A percentile compares a stretch with the other conserved stretches of the same genome.
These are phyloP conservation scores for Hafferia zeledoni DNA, from an alignment of 2,797 vertebrate species.

Conservation along the genomic window DNA sequence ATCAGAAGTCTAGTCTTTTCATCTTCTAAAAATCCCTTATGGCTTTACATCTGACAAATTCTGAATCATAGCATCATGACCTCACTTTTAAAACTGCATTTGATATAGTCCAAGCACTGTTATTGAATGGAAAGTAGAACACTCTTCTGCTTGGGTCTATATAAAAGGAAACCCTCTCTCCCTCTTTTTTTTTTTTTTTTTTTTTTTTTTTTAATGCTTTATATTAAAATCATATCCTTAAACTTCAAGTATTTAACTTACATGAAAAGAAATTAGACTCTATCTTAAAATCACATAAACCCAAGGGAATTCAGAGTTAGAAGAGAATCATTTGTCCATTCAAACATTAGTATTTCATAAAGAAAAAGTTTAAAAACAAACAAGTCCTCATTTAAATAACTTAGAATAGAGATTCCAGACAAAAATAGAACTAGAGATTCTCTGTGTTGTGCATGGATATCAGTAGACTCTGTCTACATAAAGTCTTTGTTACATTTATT, in stretches of 20 bases:
- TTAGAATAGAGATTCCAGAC: neutral
- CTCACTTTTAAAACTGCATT: slow-evolving; percentile 63
- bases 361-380: neutral
- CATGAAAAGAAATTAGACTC: neutral
- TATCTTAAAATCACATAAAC: neutral
- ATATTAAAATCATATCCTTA: neutral
- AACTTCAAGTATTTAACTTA: slow-evolving; percentile 1
- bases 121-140: slow-evolving; percentile 49
- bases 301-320: neutral
- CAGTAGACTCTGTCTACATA: neutral
- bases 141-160: neutral
- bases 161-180: neutral
- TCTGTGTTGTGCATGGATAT: neutral
- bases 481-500: neutral
- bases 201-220: neutral
- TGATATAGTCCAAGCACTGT: slow-evolving; percentile 59
- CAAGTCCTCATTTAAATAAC: neutral
- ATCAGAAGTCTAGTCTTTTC: slow-evolving; percentile 74
- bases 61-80: slow-evolving; percentile 64
- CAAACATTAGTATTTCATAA: neutral
- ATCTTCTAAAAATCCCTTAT: slow-evolving; percentile 70
- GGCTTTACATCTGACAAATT: slow-evolving; percentile 70
- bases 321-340: neutral
- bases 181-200: neutral
- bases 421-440: neutral